Base-by-base conservation (phyloP, 2,888 invertebrate genomes). In the Drosophila lacicola region DNA sequence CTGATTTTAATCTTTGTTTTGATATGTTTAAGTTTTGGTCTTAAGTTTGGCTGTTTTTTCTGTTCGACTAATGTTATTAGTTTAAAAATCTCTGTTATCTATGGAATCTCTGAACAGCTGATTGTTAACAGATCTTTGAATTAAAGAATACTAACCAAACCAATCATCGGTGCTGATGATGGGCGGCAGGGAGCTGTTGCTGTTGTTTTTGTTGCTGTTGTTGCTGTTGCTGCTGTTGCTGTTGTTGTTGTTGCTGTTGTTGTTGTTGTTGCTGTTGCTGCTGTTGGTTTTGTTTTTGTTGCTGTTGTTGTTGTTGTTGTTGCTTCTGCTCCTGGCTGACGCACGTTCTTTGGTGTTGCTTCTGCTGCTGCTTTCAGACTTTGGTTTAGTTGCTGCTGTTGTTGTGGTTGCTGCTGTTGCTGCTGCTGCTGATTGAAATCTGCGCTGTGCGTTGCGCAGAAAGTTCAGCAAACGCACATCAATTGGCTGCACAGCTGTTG, bases 81-180 rank as follows among this genome's bases (percentile, higher is more conserved):
- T 25, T 6, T 1, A 25, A 25, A 6, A 1, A 25, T 25, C 25
- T 8, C 8, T 29, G 29, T 8, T 2, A 29, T 29, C 29, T 29
- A 29, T 29, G 29, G 29, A 29, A 25, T 25, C 21, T 21, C 21
- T 25, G 5, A 25, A 8, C 29, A 25, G 2, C 29, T 29, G 29
- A 8, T 29, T 29, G 29, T 29, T 29, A 29, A 29, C 8, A 29
- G 29, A 29, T 29, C 8, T 29, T 29, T n/a, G 17, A 37, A 14
- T 46, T 13, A 21, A 13, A n/a, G n/a, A 4, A 63, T 90, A 90
- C 90, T 90, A 91, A 90, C 90, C 90, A 58, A 90, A 83, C 90
- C 91, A 91, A 76, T 90, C 90, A 60, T 90, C 90, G 17, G 86
- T 64, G 14, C 67, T 80, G 55, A 82, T 79, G 56, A 81, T 69